Percentiles rank a stretch among this genome's conserved stretches.
Evolutionary conservation across 2,113 vertebrate species (phyloP).

Genomic region (Ptilonorhynchus violaceus): DNA sequence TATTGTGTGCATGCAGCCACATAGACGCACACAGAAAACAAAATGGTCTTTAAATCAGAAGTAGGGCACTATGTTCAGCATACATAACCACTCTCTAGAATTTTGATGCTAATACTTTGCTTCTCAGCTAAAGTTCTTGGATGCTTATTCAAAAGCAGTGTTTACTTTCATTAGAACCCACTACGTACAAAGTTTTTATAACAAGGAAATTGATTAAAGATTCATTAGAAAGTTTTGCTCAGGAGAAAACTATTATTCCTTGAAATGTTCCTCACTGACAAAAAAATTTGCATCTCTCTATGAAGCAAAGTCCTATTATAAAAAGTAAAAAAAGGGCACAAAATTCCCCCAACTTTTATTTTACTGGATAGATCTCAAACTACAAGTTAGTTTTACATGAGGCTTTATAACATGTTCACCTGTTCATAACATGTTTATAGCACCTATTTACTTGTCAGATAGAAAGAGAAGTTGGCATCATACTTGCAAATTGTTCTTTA

Average conservation of each 20-base stretch:
- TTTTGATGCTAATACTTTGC: background rate
- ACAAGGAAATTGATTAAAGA: background rate
- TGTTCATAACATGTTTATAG: background rate
- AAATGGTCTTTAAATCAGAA: background rate
- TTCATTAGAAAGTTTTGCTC: background rate
- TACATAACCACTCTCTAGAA: background rate
- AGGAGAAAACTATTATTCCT: background rate
- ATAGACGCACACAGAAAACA: background rate
- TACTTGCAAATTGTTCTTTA: background rate
- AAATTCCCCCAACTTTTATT: background rate
- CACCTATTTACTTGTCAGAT: background rate
- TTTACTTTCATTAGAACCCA: background rate
- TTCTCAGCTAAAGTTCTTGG: background rate
- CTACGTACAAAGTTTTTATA: background rate
- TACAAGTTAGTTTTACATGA: background rate
- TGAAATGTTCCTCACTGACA: background rate
- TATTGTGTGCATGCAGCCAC: background rate
- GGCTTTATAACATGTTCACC: background rate
- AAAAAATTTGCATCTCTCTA: background rate
- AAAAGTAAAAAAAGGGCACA: background rate
- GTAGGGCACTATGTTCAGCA: background rate
- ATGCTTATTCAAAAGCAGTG: background rate
- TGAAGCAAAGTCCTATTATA: background rate
- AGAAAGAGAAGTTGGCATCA: background rate
- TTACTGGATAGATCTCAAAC: background rate